Percentiles rank a stretch among this genome's conserved stretches.
Evolutionary conservation across 2,888 invertebrate species (phyloP).

Genomic region (Pristionchus japonicus): DNA sequence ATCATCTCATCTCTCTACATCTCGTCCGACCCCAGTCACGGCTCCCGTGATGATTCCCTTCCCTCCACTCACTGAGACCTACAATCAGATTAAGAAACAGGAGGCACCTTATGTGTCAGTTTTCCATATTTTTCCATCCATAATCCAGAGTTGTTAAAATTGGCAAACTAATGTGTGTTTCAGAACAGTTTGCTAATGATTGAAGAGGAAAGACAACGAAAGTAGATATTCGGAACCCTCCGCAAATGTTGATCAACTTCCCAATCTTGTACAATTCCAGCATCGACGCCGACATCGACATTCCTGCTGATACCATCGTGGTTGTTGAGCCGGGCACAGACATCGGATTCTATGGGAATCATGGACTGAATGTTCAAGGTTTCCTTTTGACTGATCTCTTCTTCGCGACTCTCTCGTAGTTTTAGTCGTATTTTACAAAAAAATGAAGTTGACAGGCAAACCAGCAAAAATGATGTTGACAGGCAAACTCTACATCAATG

Average conservation of each 20-base stretch:
- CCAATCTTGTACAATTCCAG: no score
- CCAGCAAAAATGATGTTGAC: not conserved
- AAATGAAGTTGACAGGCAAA: not conserved
- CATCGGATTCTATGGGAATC: not conserved
- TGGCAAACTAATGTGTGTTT: no score
- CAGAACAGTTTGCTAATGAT: no score
- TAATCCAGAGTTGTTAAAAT: no score
- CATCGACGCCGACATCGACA: slow-evolving; percentile 20
- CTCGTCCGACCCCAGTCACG: no score
- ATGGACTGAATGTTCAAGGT: slow-evolving; percentile 12
- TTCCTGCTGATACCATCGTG: slow-evolving; percentile 4
- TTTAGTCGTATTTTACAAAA: no score
- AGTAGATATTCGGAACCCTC: no score
- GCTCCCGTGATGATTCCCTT: not conserved
- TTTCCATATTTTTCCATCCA: no score
- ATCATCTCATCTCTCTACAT: no score
- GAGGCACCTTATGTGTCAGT: slow-evolving; percentile 6
- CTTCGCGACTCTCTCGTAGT: no score
- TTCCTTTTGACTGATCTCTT: not conserved
- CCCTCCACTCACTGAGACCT: slow-evolving; percentile 33
- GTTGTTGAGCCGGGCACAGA: not conserved
- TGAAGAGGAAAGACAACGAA: no score
- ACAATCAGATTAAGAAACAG: slow-evolving; percentile 33
- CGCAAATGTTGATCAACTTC: no score
- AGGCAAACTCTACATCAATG: slow-evolving; percentile 47